Conservation (phyloP, 2,113 vertebrate species). For the Calidris pugnax region DNA sequence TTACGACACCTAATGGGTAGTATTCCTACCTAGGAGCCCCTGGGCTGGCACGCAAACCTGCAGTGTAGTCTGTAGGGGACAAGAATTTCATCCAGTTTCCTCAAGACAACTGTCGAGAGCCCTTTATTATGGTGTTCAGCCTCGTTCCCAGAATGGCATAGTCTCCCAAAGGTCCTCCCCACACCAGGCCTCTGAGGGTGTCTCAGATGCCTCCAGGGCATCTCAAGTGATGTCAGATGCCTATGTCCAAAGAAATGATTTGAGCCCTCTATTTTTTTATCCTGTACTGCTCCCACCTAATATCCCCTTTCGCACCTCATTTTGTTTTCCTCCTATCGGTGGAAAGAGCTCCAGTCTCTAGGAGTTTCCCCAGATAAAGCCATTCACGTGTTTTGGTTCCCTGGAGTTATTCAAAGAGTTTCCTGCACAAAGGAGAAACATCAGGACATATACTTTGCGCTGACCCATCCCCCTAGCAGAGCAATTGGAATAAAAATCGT, state of each 20-base stretch:
- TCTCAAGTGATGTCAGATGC: not conserved
- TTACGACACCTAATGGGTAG: not conserved
- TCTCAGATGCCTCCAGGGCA: not conserved
- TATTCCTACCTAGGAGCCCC: not conserved
- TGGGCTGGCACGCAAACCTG: not conserved
- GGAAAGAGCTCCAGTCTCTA: not conserved
- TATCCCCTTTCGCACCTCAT: not conserved
- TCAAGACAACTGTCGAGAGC: not conserved
- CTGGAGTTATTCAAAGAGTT: not conserved
- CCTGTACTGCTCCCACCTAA: not conserved
- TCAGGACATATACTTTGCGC: not conserved
- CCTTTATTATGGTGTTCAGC: not conserved
- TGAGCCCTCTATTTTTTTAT: not conserved
- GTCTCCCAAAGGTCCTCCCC: not conserved
- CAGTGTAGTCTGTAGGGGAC: not conserved
- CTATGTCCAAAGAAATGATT: not conserved
- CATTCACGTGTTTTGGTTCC: fast-evolving
- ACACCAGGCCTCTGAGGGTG: not conserved
- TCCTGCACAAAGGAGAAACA: not conserved
- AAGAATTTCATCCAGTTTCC: not conserved
- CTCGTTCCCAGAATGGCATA: not conserved
- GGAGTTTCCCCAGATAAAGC: not conserved
- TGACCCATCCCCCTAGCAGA: not conserved
- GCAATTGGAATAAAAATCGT: not conserved
- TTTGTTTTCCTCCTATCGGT: not conserved